A percentile compares a stretch with the other conserved stretches of the same genome.
Conservation (phyloP, 2,797 vertebrate species). For the Yasuhikotakia modesta region DNA sequence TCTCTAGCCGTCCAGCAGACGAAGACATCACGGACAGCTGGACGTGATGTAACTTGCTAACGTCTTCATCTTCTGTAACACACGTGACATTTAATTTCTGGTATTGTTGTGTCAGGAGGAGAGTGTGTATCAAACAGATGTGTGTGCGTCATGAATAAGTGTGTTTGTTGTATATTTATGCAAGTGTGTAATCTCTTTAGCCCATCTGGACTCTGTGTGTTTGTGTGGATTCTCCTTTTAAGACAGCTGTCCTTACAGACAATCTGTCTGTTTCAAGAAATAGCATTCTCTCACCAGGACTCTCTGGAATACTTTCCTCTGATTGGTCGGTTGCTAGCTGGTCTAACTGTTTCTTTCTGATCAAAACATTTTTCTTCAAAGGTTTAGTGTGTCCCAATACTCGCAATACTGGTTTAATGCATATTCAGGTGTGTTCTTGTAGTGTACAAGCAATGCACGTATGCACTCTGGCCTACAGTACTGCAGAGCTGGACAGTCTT, state of each 20-base stretch:
- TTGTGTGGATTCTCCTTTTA: background rate
- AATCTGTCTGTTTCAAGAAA: background rate
- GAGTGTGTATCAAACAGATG: slow-evolving; percentile 5
- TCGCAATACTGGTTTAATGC: background rate
- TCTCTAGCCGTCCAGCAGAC: background rate
- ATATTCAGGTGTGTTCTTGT: background rate
- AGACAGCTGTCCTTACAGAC: background rate
- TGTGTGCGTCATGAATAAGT: slow-evolving; percentile 1
- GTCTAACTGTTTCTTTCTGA: too few relatives aligned
- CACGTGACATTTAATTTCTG: slow-evolving; percentile 37
- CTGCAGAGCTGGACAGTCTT: too few relatives aligned
- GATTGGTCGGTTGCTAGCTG: background rate
- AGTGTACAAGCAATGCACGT: too few relatives aligned
- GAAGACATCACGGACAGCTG: slow-evolving; percentile 14
- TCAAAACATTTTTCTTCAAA: background rate
- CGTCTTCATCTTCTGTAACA: background rate
- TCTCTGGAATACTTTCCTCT: background rate
- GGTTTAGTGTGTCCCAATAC: background rate
- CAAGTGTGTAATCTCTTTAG: slow-evolving; percentile 45
- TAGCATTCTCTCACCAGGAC: background rate
- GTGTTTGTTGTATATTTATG: slow-evolving; percentile 22
- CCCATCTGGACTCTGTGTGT: slow-evolving; percentile 44
- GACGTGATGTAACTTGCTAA: slow-evolving; percentile 22
- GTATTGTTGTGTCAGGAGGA: background rate
- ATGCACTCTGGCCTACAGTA: too few relatives aligned